Evolutionary conservation across 2,797 vertebrate species (phyloP).

Genomic region (Podarcis siculus): DNA sequence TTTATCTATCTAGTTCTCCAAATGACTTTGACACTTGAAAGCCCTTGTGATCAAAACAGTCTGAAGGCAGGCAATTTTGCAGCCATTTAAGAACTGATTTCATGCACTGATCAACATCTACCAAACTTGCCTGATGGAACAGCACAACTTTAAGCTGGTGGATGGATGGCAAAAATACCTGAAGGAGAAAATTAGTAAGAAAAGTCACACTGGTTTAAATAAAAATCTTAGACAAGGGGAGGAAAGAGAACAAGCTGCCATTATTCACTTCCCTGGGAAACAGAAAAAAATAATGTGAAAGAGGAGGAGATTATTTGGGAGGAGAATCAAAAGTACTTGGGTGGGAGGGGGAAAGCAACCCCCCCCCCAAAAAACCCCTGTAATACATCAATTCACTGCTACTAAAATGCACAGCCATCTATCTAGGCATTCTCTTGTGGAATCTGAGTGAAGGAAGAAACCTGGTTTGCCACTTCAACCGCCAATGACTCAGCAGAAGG

Average conservation of each 20-base stretch:
- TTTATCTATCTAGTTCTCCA: constrained; percentile 79
- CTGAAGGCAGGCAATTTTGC: constrained; percentile 77
- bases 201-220: constrained; percentile 56
- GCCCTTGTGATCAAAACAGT: constrained; percentile 78
- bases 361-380: not conserved
- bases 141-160: constrained; percentile 65
- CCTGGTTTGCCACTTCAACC: not conserved
- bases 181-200: constrained; percentile 66
- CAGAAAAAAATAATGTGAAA: not conserved
- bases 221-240: constrained; percentile 50
- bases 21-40: constrained; percentile 82
- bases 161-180: constrained; percentile 50
- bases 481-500: not conserved
- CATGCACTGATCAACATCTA: constrained; percentile 73
- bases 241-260: constrained; percentile 32
- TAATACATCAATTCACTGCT: constrained; percentile 10
- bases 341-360: not conserved
- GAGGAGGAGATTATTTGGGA: constrained; percentile 42
- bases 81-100: constrained; percentile 78
- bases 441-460: not conserved
- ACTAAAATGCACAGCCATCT: not conserved
- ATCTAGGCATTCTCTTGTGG: not conserved
- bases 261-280: constrained; percentile 21
- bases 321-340: constrained; percentile 31
- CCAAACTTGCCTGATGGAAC: constrained; percentile 66